Percentiles rank a stretch among this genome's conserved stretches.
Conservation (phyloP, 2,888 invertebrate species). For the Blastobasis lacticolella region DNA sequence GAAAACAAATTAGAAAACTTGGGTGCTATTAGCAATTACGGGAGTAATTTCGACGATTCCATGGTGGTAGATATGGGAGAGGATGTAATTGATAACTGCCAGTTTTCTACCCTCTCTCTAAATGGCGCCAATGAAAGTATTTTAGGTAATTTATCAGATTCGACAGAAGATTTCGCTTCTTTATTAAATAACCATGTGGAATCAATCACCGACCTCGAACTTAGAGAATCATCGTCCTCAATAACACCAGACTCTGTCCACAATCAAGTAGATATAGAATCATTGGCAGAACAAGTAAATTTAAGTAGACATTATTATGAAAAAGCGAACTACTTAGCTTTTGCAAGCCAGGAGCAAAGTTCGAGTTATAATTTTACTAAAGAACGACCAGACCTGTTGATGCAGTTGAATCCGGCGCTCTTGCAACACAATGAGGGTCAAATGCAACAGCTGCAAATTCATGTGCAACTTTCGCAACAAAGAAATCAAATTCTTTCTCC, state of each 20-base stretch:
- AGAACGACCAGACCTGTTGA: conserved; percentile 75
- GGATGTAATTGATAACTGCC: conserved; percentile 84
- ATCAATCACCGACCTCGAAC: conserved; percentile 77
- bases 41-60: conserved; percentile 81
- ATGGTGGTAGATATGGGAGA: conserved; percentile 90
- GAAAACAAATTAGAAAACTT: conserved; percentile 84
- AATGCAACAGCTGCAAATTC: conserved; percentile 79
- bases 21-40: conserved; percentile 73
- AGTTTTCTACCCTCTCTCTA: conserved; percentile 88
- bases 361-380: conserved; percentile 76
- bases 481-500: conserved; percentile 76
- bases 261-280: conserved; percentile 80
- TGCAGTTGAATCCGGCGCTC: conserved; percentile 74
- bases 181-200: conserved; percentile 84
- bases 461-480: conserved; percentile 79
- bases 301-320: conserved; percentile 74
- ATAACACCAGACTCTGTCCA: conserved; percentile 79
- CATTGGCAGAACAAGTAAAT: conserved; percentile 84
- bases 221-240: conserved; percentile 82
- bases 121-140: conserved; percentile 85
- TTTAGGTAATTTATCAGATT: conserved; percentile 85
- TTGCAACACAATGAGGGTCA: conserved; percentile 73
- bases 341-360: conserved; percentile 64
- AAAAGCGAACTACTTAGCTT: conserved; percentile 64
- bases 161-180: conserved; percentile 83